A percentile compares a stretch with the other conserved stretches of the same genome.
Conservation (phyloP, 2,888 invertebrate genomes). For the Pardosa pseudoannulata region DNA sequence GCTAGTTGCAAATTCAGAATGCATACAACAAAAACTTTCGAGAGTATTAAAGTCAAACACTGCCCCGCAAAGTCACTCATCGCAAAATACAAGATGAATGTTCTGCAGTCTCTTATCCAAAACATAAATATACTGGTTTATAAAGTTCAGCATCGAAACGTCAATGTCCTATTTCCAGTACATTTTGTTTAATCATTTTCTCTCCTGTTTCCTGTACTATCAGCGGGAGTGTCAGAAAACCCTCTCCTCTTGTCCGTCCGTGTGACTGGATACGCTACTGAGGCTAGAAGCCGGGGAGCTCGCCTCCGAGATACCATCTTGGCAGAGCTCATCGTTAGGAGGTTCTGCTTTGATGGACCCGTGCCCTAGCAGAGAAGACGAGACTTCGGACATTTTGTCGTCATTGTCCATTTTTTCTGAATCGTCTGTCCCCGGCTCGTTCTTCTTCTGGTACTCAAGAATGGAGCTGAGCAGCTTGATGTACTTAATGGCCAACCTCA, state of each 20-base stretch:
- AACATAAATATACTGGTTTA: no score
- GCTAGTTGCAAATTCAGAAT: no score
- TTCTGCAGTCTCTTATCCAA: no score
- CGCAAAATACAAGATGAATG: no score
- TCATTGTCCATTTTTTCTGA: background rate
- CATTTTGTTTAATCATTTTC: no score
- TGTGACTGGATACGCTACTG: constrained; percentile 68
- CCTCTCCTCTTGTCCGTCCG: constrained; percentile 60
- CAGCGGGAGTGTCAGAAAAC: no score
- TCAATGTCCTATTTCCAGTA: no score
- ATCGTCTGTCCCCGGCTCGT: constrained; percentile 75
- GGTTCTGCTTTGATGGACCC: constrained; percentile 50
- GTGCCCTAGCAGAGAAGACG: background rate
- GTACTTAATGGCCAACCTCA: constrained; percentile 95
- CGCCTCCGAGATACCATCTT: constrained; percentile 29
- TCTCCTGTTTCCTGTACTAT: no score
- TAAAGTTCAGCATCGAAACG: no score
- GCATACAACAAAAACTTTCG: no score
- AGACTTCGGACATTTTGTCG: background rate
- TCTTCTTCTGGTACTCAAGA: constrained; percentile 88
- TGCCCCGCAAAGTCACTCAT: no score
- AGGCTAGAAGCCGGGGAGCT: constrained; percentile 64
- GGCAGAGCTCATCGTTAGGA: constrained; percentile 14
- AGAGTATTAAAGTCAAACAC: no score
- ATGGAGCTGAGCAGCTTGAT: constrained; percentile 91